Evolutionary conservation across 2,113 vertebrate genomes (phyloP).

Genomic region (Trogon melanurus): DNA sequence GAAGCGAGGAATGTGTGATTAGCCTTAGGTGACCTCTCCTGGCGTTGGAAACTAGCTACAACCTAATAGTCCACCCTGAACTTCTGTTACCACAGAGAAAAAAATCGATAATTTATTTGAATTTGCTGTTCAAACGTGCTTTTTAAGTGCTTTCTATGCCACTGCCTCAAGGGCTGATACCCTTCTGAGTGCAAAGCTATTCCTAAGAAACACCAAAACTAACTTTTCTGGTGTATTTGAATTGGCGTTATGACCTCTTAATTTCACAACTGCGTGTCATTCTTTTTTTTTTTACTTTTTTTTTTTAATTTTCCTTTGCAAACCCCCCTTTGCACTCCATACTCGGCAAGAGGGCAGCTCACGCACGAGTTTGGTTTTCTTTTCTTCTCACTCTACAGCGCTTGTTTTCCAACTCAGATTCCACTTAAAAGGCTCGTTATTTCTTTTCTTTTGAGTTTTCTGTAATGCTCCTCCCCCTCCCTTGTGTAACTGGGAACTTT

Average conservation of each 20-base stretch:
- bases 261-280: neutral
- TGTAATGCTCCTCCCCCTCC: neutral
- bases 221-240: neutral
- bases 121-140: neutral
- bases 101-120: neutral
- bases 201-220: neutral
- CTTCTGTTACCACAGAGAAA: neutral
- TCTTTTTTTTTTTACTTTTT: neutral
- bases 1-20: neutral
- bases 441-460: slow-evolving; percentile 5
- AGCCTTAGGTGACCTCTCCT: neutral
- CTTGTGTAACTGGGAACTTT: neutral
- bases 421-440: neutral
- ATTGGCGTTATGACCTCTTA: neutral
- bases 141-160: neutral
- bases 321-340: neutral
- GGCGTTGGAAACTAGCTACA: neutral
- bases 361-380: neutral
- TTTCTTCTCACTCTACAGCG: neutral
- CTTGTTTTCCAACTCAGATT: neutral
- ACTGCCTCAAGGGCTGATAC: neutral
- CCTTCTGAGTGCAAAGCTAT: neutral
- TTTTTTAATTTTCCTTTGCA: neutral
- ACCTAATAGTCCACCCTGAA: neutral
- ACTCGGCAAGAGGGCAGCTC: neutral